Evolutionary conservation across 2,888 invertebrate genomes (phyloP).

Genomic region (Elmis aenea): DNA sequence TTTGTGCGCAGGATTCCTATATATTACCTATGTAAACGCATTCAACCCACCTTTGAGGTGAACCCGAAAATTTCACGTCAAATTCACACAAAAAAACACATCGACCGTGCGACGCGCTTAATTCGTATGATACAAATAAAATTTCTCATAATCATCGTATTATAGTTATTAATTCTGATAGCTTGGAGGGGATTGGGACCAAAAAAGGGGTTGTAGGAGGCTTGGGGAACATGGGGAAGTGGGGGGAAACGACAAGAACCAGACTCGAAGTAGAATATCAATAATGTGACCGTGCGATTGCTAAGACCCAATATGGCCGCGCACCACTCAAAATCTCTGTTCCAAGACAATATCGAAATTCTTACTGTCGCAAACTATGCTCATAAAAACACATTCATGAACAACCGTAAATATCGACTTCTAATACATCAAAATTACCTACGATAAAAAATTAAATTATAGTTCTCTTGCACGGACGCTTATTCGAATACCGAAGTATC

Average conservation of each 20-base stretch:
- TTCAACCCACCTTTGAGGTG: constrained; percentile 4
- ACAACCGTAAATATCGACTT: neutral
- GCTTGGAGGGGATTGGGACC: constrained; percentile 19
- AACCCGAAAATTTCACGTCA: no score
- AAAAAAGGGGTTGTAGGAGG: constrained; percentile 19
- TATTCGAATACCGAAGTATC: no score
- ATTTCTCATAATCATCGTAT: constrained; percentile 18
- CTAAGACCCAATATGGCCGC: constrained; percentile 26
- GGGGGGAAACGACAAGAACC: constrained; percentile 41
- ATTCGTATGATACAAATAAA: no score
- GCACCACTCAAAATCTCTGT: constrained; percentile 14
- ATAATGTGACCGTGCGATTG: constrained; percentile 48
- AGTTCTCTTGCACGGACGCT: no score
- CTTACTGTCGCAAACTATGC: neutral
- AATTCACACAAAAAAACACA: no score
- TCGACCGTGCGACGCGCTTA: no score
- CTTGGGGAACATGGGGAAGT: constrained; percentile 16
- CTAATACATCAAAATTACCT: no score
- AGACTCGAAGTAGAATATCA: constrained; percentile 47
- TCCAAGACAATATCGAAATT: neutral
- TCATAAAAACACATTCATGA: neutral
- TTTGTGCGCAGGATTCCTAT: constrained; percentile 28
- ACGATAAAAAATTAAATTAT: no score
- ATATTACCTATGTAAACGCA: constrained; percentile 10
- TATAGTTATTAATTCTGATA: constrained; percentile 21